Evolutionary conservation across 2,888 invertebrate genomes (phyloP).

Genomic region (Polylopha cassiicola): DNA sequence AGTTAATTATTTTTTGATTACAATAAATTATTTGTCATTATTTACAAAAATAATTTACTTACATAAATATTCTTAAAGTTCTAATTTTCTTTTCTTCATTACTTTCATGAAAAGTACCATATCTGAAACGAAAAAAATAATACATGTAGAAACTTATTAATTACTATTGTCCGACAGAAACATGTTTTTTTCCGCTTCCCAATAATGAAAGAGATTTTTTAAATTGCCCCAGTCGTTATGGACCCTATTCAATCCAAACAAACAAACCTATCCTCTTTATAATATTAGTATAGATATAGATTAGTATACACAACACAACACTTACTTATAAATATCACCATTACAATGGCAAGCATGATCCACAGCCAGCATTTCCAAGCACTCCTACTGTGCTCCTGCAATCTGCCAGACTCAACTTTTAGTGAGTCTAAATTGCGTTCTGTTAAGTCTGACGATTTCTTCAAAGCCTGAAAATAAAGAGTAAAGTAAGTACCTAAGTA

Average conservation of each 20-base stretch:
- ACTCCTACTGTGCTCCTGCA: conserved; percentile 89
- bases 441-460: conserved; percentile 86
- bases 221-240: no score
- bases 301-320: conserved; percentile 27
- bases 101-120: conserved; percentile 97
- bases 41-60: conserved; percentile 20
- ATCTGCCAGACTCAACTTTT: conserved; percentile 86
- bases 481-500: conserved; percentile 5
- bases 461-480: conserved; percentile 74
- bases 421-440: conserved; percentile 87
- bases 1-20: no score
- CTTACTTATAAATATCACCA: conserved; percentile 92
- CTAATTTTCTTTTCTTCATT: conserved; percentile 83
- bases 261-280: background rate
- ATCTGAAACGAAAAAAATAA: conserved; percentile 75
- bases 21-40: no score
- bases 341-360: conserved; percentile 91
- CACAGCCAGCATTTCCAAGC: conserved; percentile 97
- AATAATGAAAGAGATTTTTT: no score
- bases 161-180: background rate
- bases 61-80: conserved; percentile 30
- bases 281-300: background rate
- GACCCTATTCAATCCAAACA: no score
- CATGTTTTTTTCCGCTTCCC: no score
- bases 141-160: background rate